Evolutionary conservation across 2,113 vertebrate species (phyloP).

Genomic region (Laticauda colubrina): DNA sequence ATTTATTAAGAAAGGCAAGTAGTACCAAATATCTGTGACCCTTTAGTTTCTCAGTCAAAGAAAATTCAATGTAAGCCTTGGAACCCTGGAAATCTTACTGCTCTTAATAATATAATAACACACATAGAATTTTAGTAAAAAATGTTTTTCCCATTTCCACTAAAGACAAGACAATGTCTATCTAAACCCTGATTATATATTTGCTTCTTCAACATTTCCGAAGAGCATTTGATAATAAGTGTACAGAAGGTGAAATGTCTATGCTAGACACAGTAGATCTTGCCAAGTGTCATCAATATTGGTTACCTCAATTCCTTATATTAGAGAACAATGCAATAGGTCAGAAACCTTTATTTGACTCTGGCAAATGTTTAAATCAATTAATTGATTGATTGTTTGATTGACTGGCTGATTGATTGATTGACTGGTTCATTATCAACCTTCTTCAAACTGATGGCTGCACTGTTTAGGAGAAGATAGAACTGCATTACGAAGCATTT

Average conservation of each 20-base stretch:
- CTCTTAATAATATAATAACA: background rate
- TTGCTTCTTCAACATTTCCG: background rate
- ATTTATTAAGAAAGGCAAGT: background rate
- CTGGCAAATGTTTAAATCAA: background rate
- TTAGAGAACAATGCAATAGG: background rate
- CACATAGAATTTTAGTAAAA: background rate
- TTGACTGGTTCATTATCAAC: background rate
- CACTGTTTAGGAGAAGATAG: background rate
- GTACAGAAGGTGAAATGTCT: background rate
- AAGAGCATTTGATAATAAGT: background rate
- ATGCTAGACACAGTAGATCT: background rate
- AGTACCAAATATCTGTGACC: background rate
- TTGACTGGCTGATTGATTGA: background rate
- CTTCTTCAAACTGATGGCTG: background rate
- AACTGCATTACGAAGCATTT: background rate
- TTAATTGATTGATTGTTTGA: background rate
- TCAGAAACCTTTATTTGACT: background rate
- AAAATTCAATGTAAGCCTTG: background rate
- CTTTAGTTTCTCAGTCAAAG: background rate
- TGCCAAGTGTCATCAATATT: background rate
- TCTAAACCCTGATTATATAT: background rate
- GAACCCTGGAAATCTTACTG: background rate
- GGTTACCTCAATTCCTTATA: background rate
- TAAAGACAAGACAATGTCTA: background rate
- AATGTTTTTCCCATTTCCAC: background rate